A percentile compares a stretch with the other conserved stretches of the same genome.
Conservation (phyloP, 2,797 vertebrate genomes). For the Clarias fuscus region DNA sequence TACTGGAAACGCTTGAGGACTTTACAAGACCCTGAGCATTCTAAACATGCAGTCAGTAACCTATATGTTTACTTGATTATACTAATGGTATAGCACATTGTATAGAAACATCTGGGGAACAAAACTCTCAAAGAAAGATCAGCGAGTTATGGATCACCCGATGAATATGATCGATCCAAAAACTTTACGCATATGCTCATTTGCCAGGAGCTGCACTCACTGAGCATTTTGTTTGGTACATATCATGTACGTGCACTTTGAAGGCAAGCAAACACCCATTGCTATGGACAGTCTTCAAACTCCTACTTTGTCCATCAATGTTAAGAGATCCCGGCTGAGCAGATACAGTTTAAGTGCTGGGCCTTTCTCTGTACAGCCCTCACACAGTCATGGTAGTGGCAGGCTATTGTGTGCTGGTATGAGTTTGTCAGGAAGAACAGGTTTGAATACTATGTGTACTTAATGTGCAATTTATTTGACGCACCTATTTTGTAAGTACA, state of each 20-base stretch:
- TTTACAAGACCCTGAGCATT: constrained; percentile 1
- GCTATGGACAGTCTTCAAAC: background rate
- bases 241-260: background rate
- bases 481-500: background rate
- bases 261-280: background rate
- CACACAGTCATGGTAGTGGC: background rate
- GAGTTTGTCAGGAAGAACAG: constrained; percentile 26
- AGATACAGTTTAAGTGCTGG: background rate
- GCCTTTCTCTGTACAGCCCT: background rate
- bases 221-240: background rate
- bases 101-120: background rate
- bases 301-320: background rate
- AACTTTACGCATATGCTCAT: background rate
- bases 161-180: background rate
- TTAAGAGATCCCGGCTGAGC: background rate
- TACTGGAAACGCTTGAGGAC: background rate
- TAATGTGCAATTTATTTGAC: constrained; percentile 10
- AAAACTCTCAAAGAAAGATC: background rate
- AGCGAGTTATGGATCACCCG: background rate
- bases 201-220: background rate
- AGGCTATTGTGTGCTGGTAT: constrained; percentile 13
- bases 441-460: constrained; percentile 15
- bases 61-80: background rate
- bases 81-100: background rate
- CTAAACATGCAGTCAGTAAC: background rate